Base-by-base conservation (phyloP, 2,797 vertebrate species). In the Hybognathus amarus region DNA sequence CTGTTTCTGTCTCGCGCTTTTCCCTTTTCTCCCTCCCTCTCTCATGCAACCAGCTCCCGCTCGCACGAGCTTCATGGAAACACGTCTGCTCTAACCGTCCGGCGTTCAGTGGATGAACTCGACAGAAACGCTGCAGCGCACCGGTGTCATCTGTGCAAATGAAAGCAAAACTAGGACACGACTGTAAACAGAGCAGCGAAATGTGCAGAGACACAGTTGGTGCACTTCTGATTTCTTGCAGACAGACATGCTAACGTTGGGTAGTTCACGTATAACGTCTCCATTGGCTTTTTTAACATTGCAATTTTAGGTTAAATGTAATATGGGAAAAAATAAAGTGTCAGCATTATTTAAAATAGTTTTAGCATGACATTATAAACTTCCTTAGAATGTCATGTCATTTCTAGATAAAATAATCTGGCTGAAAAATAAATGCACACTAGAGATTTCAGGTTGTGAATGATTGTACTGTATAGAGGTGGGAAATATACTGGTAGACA, bases 1-100 rank as follows among this genome's bases (percentile, higher is more conserved):
- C 78, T 87, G 85, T 85, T 85, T 84, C 83, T 77, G 38, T 82
- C 83, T 80, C 83, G 40, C 40, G 50, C 42, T 82, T 50, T 63
- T 67, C 64, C 36, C 64, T 77, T 84, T 79, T 67, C 79, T 82
- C 77, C 68, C 79, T 5, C 42, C 84, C 84, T 40, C 81, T 54
- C 54, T 68, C 76, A 54, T 38, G 40, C 61, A 40, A 80, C 42
- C 85, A 86, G 83, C 68, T 79, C 61, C 77, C 6, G 52, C 77
- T 83, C 66, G 54, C 83, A 85, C 50, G 12, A 61, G 75, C 78
- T 12, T 70, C 40, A 67, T 82, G 77, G 78, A 85, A 83, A 87
- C 22, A 67, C 67, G 78, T 76, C 71, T 80, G 70, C 78, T 80
- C 59, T 36, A 61, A 61, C 61, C 79, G 36, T 73, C 77, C 80